Evolutionary conservation across 2,113 vertebrate species (phyloP), one percentile per base, ranked within the genome.

Genomic region (Aspidoscelis tigris): DNA sequence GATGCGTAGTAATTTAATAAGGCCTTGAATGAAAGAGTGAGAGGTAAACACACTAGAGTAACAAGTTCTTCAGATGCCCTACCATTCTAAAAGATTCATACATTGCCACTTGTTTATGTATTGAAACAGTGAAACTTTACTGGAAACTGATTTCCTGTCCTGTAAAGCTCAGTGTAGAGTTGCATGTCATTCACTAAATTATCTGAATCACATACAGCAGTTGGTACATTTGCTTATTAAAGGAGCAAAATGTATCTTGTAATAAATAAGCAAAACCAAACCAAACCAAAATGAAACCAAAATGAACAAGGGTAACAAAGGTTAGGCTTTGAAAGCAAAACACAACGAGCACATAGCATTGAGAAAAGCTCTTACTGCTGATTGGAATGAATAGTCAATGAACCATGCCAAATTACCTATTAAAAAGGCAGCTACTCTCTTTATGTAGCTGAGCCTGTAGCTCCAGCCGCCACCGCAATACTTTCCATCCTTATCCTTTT

Each of bases 391-490:
- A 26, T 73, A 7, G 55, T 79, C 72, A 75, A 5, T 61, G 26
- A 68, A 84, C 41, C 39, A 70, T 66, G 80, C 82, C 76, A 44
- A 80, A 90, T n/a, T 4, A 12, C 39, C 18, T 39, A 9, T 70
- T 75, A 84, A 58, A 18, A 1, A 43, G 81, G 33, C 8, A 76
- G 1, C 47, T 82, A 18, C 11, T 69, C 14, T 33, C 3, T 65
- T 65, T 76, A 74, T 22, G 11, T 2, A 73, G 18, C 11, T 8
- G 3, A n/a, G 0, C 0, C 6, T 65, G 18, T 86, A 75, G 66
- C 14, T 73, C 47, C 58, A 89, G 53, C 75, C 47, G 53, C 75
- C 47, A 76, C 18, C 84, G 20, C 80, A 82, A 33, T 43, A 75
- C 58, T 50, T n/a, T 80, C 41, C 26, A 47, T 22, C 11, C 18